Conservation (phyloP, 2,113 vertebrate genomes). For the Xenotilapia longispinis region DNA sequence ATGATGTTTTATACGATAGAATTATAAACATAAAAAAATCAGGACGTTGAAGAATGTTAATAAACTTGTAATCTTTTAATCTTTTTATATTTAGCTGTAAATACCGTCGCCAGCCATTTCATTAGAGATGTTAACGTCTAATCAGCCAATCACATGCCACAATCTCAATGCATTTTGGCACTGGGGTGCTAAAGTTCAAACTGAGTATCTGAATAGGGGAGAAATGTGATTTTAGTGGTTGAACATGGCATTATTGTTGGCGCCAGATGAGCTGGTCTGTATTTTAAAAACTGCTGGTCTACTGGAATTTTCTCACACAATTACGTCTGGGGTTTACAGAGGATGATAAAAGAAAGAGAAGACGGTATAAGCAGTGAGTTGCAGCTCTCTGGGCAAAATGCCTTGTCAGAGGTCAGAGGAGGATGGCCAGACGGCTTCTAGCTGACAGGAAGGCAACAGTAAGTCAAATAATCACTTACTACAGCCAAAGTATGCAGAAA, state of each 20-base stretch:
- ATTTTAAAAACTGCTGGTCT: not conserved
- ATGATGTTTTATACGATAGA: not conserved
- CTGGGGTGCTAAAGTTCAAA: not conserved
- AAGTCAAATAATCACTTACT: not conserved
- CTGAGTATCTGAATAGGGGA: not conserved
- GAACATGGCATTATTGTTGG: not conserved
- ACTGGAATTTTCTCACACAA: not conserved
- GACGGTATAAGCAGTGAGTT: not conserved
- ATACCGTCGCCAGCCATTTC: fast-evolving
- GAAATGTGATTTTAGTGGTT: not conserved
- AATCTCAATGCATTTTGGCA: not conserved
- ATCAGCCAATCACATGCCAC: not conserved
- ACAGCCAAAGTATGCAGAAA: not conserved
- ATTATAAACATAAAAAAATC: not conserved
- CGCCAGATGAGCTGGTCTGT: not conserved
- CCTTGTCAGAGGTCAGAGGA: not conserved
- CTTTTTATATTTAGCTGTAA: not conserved
- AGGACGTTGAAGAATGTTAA: not conserved
- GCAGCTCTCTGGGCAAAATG: not conserved
- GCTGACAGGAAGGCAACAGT: not conserved
- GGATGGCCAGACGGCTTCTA: not conserved
- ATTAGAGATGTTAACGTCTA: not conserved
- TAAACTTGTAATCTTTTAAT: not conserved
- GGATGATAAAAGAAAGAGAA: not conserved
- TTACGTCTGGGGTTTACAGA: not conserved